Evolutionary conservation across 2,113 vertebrate genomes (phyloP), one percentile per base, ranked within the genome.

Genomic region (Corythoichthys haematopterus): DNA sequence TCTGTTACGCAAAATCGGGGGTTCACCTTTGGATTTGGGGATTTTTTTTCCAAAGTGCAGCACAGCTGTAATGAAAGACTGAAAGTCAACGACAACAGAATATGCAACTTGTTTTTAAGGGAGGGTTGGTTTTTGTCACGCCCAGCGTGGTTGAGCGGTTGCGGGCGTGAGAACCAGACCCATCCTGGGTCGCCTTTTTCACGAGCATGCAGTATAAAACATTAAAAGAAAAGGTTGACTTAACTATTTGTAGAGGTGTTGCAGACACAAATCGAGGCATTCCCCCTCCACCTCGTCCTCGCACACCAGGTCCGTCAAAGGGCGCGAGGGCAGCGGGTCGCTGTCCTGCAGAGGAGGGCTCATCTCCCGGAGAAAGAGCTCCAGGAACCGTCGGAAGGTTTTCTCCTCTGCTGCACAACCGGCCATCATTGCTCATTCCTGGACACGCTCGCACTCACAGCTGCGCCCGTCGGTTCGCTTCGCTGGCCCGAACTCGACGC

Each of bases 171-270:
- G 71, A 48, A 40, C 59, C 7, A 64, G 45, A 68, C 65, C 62
- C 65, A n/a, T 66, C 35, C 35, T 6, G 56, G 72, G 74, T 76
- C 72, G 38, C 63, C 50, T 28, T 33, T 28, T 6, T 38, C 64
- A 60, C 55, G 43, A 45, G 10, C 61, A 37, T 50, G 15, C 58
- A 14, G 6, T 16, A 52, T 20, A 68, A 20, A 16, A 43, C 40
- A 13, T 36, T 16, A 40, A 66, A 50, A 16, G 66, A 80, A 80
- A 76, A 79, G 67, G 60, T 13, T 53, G 84, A 97, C 96, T 98
- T 94, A 95, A 98, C 96, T 98, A 98, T 95, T 98, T 98, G 93
- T 95, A 98, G 92, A 98, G 95, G 92, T 97, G 95, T 81, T 98
- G 96, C 74, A 98, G 92, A 87, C 96, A 98, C 89, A 98, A 91